These are phyloP conservation scores for Pherbina coryleti DNA, from an alignment of 2,888 invertebrate species.

Conservation along the genomic window DNA sequence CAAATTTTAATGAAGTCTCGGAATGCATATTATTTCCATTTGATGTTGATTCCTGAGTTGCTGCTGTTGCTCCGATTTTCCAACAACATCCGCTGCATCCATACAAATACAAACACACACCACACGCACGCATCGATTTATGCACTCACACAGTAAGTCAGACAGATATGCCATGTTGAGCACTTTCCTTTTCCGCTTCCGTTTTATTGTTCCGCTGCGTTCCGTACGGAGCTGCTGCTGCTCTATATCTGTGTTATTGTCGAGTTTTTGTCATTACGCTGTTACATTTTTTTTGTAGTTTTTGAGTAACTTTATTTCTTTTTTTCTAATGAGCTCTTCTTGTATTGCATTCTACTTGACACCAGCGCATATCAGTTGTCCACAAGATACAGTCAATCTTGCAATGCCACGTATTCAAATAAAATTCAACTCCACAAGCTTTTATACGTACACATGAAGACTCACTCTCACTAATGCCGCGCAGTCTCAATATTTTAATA, in stretches of 20 bases:
- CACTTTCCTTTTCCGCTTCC: slow-evolving; percentile 24
- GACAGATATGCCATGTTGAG: slow-evolving; percentile 3
- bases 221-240: slow-evolving; percentile 9
- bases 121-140: neutral
- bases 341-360: slow-evolving; percentile 27
- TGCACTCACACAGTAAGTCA: neutral
- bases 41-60: neutral
- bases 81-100: neutral
- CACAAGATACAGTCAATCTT: slow-evolving; percentile 11
- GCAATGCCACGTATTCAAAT: too few relatives aligned
- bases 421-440: too few relatives aligned
- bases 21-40: slow-evolving; percentile 8
- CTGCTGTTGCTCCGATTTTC: neutral
- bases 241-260: slow-evolving; percentile 24
- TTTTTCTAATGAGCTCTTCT: neutral
- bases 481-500: slow-evolving; percentile 39
- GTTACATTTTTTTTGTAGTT: neutral
- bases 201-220: slow-evolving; percentile 14
- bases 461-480: slow-evolving; percentile 35
- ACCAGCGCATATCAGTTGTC: slow-evolving; percentile 34
- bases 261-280: slow-evolving; percentile 1
- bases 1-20: slow-evolving; percentile 29
- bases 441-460: neutral
- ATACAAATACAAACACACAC: neutral
- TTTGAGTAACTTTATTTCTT: neutral